phyloP scores from a whole-genome alignment of 2,888 invertebrate species.

The Conomelus anceps region DNA sequence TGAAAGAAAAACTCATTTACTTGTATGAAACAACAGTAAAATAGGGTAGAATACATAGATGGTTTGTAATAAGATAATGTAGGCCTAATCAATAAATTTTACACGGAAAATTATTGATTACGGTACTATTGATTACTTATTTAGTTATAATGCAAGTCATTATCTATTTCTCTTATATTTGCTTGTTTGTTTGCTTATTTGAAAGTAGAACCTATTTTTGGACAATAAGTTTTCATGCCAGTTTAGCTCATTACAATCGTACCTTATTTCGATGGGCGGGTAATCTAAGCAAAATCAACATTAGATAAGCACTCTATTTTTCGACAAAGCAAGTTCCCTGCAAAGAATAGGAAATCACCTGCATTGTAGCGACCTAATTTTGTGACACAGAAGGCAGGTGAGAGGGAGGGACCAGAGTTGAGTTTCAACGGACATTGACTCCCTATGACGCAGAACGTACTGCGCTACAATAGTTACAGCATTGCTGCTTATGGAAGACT shows the following conservation, averaged over 20 bases:
- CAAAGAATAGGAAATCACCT: not conserved
- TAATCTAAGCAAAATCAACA: too few species aligned
- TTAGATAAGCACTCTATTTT: not conserved
- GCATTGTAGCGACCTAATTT: not conserved
- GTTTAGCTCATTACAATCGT: not conserved
- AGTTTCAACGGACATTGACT: not conserved
- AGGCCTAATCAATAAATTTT: too few species aligned
- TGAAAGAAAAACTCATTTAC: too few species aligned
- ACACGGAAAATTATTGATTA: too few species aligned
- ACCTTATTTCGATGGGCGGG: too few species aligned
- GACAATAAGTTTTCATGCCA: not conserved
- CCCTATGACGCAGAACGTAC: not conserved
- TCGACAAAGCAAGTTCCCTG: not conserved
- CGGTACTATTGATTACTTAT: too few species aligned
- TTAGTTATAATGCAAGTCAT: too few species aligned
- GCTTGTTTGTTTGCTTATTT: too few species aligned
- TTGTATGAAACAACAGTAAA: too few species aligned
- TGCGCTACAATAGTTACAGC: not conserved
- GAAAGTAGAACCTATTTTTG: not conserved
- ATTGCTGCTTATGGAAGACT: not conserved
- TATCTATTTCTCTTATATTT: too few species aligned
- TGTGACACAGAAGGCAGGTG: not conserved
- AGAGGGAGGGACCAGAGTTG: not conserved
- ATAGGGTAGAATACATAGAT: too few species aligned
- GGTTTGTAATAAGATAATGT: too few species aligned